Conservation (phyloP, 2,113 vertebrate genomes). For the Rhagologus leucostigma region DNA sequence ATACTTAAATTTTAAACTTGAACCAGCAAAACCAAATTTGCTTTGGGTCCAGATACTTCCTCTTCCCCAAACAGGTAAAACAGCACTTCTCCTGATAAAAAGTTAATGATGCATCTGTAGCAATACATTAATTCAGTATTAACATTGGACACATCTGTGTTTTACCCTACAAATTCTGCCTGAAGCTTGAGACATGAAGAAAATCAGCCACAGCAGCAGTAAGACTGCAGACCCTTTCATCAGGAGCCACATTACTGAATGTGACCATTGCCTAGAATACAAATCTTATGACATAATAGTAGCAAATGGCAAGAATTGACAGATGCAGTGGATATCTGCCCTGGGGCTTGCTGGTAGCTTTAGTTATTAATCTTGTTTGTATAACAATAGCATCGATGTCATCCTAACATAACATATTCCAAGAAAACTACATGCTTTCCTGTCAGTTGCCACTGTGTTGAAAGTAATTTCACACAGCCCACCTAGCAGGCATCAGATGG, state of each 20-base stretch:
- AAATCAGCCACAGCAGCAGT: neutral
- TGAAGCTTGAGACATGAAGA: neutral
- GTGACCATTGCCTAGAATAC: neutral
- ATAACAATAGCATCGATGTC: constrained; percentile 7
- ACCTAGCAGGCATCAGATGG: constrained; percentile 23
- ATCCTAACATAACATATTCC: constrained; percentile 10
- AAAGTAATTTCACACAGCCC: constrained; percentile 29
- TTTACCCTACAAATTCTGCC: neutral
- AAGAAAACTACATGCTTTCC: constrained; percentile 30
- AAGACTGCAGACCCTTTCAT: neutral
- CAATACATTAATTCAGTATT: neutral
- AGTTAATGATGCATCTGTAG: neutral
- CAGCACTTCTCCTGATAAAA: neutral
- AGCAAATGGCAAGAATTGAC: constrained; percentile 25
- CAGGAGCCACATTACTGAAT: neutral
- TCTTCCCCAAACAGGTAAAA: neutral
- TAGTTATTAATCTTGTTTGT: constrained; percentile 53
- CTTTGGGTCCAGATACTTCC: neutral
- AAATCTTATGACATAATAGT: neutral
- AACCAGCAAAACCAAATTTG: neutral
- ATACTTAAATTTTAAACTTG: neutral
- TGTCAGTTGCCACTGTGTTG: constrained; percentile 1
- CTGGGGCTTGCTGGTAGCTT: constrained; percentile 11
- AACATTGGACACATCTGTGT: neutral
- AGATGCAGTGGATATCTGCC: neutral